Evolutionary conservation across 2,888 invertebrate species (phyloP).

Genomic region (Coecobrya sp.): DNA sequence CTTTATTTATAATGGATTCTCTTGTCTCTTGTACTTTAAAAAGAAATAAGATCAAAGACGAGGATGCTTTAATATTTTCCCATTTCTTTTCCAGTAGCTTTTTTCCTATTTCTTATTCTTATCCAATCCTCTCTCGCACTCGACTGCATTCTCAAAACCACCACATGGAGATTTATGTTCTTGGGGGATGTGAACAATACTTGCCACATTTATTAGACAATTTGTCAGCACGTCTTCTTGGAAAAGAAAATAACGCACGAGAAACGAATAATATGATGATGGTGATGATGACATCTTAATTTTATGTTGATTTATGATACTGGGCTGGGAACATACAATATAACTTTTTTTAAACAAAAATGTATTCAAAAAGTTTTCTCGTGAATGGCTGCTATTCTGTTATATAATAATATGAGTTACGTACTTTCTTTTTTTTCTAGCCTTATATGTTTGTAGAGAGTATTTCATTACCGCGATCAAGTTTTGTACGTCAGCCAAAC

Average conservation of each 20-base stretch:
- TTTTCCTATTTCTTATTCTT: slow-evolving; percentile 37
- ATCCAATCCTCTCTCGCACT: slow-evolving; percentile 15
- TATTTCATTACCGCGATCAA: background rate
- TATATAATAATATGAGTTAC: background rate
- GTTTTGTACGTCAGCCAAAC: too few species aligned
- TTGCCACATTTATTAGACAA: slow-evolving; percentile 81
- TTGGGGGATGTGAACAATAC: slow-evolving; percentile 78
- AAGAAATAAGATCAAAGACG: background rate
- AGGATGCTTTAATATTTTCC: slow-evolving; percentile 35
- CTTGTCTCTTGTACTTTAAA: slow-evolving; percentile 42
- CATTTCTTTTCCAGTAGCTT: slow-evolving; percentile 48
- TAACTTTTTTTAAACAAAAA: slow-evolving; percentile 33
- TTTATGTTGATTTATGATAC: slow-evolving; percentile 80
- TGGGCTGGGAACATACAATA: slow-evolving; percentile 64
- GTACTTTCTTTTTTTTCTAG: background rate
- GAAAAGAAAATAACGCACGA: slow-evolving; percentile 60
- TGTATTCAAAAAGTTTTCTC: background rate
- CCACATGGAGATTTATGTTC: slow-evolving; percentile 77
- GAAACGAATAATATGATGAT: slow-evolving; percentile 64
- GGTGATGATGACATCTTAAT: slow-evolving; percentile 82
- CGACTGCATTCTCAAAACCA: slow-evolving; percentile 34
- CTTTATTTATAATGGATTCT: slow-evolving; percentile 54
- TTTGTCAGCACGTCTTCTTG: slow-evolving; percentile 78
- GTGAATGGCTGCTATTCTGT: background rate
- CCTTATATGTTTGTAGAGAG: background rate